Evolutionary conservation across 1,140 invertebrate species (phyloP).

Genomic region (Penaeus indicus): DNA sequence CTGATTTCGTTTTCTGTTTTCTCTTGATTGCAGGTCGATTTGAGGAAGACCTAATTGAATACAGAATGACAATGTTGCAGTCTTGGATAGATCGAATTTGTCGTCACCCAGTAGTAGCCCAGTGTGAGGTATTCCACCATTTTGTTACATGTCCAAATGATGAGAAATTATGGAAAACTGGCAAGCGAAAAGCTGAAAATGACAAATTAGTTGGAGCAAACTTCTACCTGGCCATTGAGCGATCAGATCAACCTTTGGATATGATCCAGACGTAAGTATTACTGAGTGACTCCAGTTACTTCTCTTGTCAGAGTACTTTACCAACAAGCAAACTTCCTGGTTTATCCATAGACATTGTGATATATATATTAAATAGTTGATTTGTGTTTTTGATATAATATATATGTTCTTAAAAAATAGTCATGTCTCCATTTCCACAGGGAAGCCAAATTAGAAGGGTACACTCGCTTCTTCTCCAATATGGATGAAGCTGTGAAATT

Average conservation of each 20-base stretch:
- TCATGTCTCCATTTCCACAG: slow-evolving; percentile 68
- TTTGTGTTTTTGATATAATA: neutral
- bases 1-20: neutral
- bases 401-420: slow-evolving; percentile 59
- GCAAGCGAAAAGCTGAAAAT: slow-evolving; percentile 94
- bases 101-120: slow-evolving; percentile 92
- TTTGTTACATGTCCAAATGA: slow-evolving; percentile 94
- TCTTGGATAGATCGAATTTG: slow-evolving; percentile 97
- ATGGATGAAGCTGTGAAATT: slow-evolving; percentile 89
- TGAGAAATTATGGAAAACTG: slow-evolving; percentile 97
- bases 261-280: slow-evolving; percentile 67
- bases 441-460: slow-evolving; percentile 78
- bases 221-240: slow-evolving; percentile 90
- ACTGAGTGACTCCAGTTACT: neutral
- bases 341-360: no score
- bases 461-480: slow-evolving; percentile 82
- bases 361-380: no score
- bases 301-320: no score
- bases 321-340: no score
- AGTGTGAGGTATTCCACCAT: slow-evolving; percentile 91
- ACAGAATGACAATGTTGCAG: slow-evolving; percentile 91
- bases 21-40: slow-evolving; percentile 82
- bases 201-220: slow-evolving; percentile 92
- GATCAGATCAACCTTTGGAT: slow-evolving; percentile 81
- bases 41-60: slow-evolving; percentile 96